A percentile compares a stretch with the other conserved stretches of the same genome.
These are phyloP conservation scores for Mustela lutreola DNA, from an alignment of 2,113 vertebrate species.

Conservation along the genomic window DNA sequence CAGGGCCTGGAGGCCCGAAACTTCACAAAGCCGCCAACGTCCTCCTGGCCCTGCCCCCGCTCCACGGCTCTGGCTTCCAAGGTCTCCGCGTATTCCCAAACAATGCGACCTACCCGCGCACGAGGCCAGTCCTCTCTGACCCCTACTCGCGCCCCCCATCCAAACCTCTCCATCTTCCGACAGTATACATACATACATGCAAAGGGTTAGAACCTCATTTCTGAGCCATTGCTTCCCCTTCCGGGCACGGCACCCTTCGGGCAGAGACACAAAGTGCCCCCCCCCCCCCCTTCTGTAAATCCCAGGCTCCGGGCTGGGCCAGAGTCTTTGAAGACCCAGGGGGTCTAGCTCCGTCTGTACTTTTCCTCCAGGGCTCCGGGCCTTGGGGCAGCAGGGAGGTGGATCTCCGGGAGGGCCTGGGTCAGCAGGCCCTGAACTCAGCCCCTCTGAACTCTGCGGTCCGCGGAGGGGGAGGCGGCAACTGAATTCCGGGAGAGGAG, in stretches of 20 bases:
- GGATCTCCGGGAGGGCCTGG: background rate
- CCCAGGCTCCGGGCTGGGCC: background rate
- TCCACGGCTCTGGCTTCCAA: background rate
- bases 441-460: background rate
- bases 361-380: background rate
- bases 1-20: background rate
- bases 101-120: background rate
- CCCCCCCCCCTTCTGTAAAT: background rate
- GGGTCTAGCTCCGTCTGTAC: background rate
- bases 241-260: accelerated
- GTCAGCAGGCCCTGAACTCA: background rate
- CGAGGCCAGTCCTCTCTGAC: background rate
- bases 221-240: background rate
- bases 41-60: background rate
- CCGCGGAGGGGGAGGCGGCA: accelerated
- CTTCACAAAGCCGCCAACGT: background rate
- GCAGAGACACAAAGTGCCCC: background rate
- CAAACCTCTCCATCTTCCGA: background rate
- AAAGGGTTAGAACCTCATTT: background rate
- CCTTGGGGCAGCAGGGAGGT: background rate
- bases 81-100: background rate
- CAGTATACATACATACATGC: no score
- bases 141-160: background rate
- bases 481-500: background rate
- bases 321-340: background rate